phyloP scores from a whole-genome alignment of 2,113 vertebrate genomes.

The Cyprinodon tularosa region DNA sequence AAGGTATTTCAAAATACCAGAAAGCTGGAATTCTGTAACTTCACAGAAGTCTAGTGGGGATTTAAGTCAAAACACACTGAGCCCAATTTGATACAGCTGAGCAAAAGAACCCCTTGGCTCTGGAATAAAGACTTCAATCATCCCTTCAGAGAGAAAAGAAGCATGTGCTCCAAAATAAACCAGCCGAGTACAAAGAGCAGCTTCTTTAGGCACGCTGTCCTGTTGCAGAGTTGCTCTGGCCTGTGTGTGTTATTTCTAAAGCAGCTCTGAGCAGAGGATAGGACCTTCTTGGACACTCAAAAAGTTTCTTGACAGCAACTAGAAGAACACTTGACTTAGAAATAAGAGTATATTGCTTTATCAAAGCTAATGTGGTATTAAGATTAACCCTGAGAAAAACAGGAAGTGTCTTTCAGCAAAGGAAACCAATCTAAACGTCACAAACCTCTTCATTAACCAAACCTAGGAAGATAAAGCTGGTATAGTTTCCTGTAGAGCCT shows the following conservation, averaged over 20 bases:
- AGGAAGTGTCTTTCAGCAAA: not conserved
- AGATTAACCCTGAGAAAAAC: not conserved
- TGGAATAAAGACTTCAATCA: not conserved
- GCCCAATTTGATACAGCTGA: not conserved
- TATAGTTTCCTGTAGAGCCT: constrained; percentile 4
- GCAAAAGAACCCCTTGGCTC: not conserved
- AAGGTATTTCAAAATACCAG: not conserved
- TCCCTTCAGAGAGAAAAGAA: no score
- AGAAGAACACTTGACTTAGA: not conserved
- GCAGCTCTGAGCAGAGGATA: no score
- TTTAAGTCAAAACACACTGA: not conserved
- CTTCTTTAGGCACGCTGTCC: not conserved
- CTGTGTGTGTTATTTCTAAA: constrained; percentile 49
- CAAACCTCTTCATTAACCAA: constrained; percentile 3
- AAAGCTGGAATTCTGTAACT: not conserved
- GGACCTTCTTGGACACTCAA: constrained; percentile 13
- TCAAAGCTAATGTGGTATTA: not conserved
- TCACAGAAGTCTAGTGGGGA: not conserved
- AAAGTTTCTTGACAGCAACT: not conserved
- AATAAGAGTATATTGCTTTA: not conserved
- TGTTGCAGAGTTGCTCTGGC: constrained; percentile 27
- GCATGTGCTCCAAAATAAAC: no score
- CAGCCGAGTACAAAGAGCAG: not conserved
- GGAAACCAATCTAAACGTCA: not conserved
- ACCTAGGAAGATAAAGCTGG: not conserved